Evolutionary conservation across 2,888 invertebrate genomes (phyloP).

Genomic region (Pycnomerus fuliginosus): DNA sequence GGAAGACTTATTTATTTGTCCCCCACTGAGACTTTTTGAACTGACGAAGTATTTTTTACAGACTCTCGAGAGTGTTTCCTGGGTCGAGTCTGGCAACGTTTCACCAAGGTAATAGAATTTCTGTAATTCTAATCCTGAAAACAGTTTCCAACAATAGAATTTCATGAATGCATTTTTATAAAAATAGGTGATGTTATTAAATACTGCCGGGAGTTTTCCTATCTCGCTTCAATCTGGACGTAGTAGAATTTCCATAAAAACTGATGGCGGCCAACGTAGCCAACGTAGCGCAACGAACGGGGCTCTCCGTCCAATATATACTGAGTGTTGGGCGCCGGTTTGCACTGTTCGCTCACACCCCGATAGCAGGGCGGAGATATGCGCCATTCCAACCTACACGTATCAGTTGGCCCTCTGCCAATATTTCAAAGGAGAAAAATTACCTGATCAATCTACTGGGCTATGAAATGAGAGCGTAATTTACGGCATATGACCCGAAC

Average conservation of each 20-base stretch:
- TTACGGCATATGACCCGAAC: constrained; percentile 8
- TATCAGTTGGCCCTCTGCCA: constrained; percentile 31
- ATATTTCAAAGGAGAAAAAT: constrained; percentile 13
- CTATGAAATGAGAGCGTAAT: constrained; percentile 14
- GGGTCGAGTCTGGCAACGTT: constrained; percentile 77
- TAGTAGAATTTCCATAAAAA: constrained; percentile 18
- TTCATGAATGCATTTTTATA: neutral
- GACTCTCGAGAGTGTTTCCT: constrained; percentile 79
- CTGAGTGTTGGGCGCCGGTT: constrained; percentile 41
- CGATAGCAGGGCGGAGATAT: constrained; percentile 39
- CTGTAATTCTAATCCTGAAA: constrained; percentile 5
- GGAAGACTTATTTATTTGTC: constrained; percentile 41
- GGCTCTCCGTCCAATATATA: constrained; percentile 44
- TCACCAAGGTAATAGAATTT: constrained; percentile 64
- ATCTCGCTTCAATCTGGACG: constrained; percentile 1
- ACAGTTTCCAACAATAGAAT: neutral
- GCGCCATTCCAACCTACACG: constrained; percentile 32
- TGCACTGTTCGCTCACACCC: constrained; percentile 39
- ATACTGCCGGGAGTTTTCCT: constrained; percentile 4
- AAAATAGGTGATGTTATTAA: neutral
- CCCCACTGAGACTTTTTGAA: constrained; percentile 6
- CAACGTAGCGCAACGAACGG: constrained; percentile 46
- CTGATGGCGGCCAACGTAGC: constrained; percentile 34
- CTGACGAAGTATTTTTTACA: constrained; percentile 56
- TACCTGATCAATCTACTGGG: constrained; percentile 15